Base-by-base conservation (phyloP, 2,797 vertebrate species). In the Tokudaia muenninki region DNA sequence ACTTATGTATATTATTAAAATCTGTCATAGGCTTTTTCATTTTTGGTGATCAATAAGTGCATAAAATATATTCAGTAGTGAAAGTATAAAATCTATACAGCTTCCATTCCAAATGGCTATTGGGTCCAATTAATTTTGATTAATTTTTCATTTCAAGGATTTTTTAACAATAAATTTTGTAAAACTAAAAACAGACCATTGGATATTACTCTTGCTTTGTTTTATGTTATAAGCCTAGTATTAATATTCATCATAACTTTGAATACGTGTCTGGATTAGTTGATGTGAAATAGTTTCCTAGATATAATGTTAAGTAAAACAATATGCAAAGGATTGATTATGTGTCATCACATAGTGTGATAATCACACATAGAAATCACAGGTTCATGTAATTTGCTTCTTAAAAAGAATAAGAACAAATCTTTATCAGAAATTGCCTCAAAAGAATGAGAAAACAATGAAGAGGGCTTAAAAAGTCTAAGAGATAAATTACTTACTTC, bases 251-350 rank as follows among this genome's bases (percentile, higher is more conserved):
- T 19, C 92, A n/a, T 90, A 50, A 21, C 17, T 94, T 89, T 91
- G 17, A 4, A 90, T 31, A 34, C 10, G 34, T 34, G 44, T 75
- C n/a, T 92, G 34, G 3, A 17, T 41, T 12, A 81, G 4, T 31
- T 34, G 14, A 57, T 91, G 3, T 90, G 37, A 88, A 96, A 92
- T 80, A 75, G 86, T 21, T 90, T 84, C 29, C 47, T 90, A 31
- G 4, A 83, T 92, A 96, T 63, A 77, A 5, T 92, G 13, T 72
- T 83, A 82, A 59, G n/a, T 63, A 24, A 75, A 34, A 57, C 67
- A 94, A 86, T 52, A 14, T 72, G 6, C 1, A 75, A 90, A 93
- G 75, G 16, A 50, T 55, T 55, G 16, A 50, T 55, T 55, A 74
- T 87, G 61, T 50, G 55, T 41, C 47, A 5, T 52, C 52, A 41